Evolutionary conservation across 2,888 invertebrate genomes (phyloP), one percentile per base, ranked within the genome.

Genomic region (Notocelia uddmanniana): DNA sequence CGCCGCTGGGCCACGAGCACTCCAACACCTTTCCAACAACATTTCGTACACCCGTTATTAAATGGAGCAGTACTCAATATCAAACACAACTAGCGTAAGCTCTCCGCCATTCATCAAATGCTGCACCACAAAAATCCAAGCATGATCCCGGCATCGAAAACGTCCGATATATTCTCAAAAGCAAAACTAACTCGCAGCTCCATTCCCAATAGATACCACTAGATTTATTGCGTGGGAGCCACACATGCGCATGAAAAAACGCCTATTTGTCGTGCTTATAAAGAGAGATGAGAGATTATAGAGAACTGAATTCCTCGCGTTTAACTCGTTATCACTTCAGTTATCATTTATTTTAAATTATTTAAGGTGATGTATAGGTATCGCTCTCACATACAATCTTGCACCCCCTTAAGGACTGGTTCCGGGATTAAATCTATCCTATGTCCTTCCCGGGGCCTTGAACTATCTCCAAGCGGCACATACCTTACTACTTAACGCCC

Each of bases 161-260:
- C 59, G 45, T 66, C 41, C 66, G 31, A 67, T 71, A 66, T 54
- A 67, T 71, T 54, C 54, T 59, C 64, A 45, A 66, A 60, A 54
- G 71, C 66, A 71, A 59, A 60, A 71, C 66, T 71, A 66, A 71
- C 59, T 71, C 59, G 34, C 59, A 66, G 55, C 66, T 67, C 52
- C 34, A 26, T 62, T 60, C 60, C 57, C 62, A 63, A 73, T 73
- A 73, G 68, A 73, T 73, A 73, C 50, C 62, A 50, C 19, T 63
- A 68, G 72, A 67, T 68, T 73, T 73, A 71, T 68, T 50, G 72
- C 68, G 60, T 18, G 31, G 50, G 52, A 23, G 55, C 37, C 23
- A 68, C 63, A 63, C 68, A 69, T 73, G 73, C 68, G 69, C 64
- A 69, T 63, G 57, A 63, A 52, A 73, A 69, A 63, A 69, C 63